Evolutionary conservation across 53 echinoderm and acorn worm species (phyloP).

Genomic region (Luidia sarsii): DNA sequence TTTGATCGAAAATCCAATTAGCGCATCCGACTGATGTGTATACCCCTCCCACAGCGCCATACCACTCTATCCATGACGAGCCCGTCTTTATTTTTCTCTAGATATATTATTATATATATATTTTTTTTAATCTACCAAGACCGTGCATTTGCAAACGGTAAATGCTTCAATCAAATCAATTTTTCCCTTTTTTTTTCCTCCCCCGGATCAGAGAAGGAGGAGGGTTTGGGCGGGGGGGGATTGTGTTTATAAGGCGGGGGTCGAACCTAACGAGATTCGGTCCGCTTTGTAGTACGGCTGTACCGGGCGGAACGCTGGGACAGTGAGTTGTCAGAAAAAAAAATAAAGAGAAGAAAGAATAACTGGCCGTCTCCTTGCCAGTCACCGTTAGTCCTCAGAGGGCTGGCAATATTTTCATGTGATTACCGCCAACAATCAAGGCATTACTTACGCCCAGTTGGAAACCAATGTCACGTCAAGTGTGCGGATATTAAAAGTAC

Average conservation of each 20-base stretch:
- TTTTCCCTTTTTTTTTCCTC: neutral
- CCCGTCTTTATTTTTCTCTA: too few species aligned
- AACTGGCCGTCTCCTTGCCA: too few species aligned
- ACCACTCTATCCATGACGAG: neutral
- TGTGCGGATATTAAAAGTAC: conserved; percentile 8
- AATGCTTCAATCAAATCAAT: conserved; percentile 14
- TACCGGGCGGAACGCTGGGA: too few species aligned
- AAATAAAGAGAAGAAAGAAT: too few species aligned
- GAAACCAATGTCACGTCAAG: neutral
- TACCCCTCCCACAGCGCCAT: neutral
- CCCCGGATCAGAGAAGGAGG: too few species aligned
- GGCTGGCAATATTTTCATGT: conserved; percentile 28
- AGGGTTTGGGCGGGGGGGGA: too few species aligned
- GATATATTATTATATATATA: too few species aligned
- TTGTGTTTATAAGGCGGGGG: neutral
- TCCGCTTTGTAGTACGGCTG: conserved; percentile 14
- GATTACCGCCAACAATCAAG: conserved; percentile 39
- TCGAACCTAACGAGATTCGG: conserved; percentile 31
- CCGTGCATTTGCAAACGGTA: neutral
- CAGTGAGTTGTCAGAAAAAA: too few species aligned
- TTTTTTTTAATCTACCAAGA: neutral
- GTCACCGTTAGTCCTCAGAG: too few species aligned
- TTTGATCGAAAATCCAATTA: conserved; percentile 50
- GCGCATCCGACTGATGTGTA: conserved; percentile 2
- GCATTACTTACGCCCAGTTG: conserved; percentile 45